Base-by-base conservation (phyloP, 30 jellyfish, hydroid and myxozoan species). In the Aurelia sp. region DNA sequence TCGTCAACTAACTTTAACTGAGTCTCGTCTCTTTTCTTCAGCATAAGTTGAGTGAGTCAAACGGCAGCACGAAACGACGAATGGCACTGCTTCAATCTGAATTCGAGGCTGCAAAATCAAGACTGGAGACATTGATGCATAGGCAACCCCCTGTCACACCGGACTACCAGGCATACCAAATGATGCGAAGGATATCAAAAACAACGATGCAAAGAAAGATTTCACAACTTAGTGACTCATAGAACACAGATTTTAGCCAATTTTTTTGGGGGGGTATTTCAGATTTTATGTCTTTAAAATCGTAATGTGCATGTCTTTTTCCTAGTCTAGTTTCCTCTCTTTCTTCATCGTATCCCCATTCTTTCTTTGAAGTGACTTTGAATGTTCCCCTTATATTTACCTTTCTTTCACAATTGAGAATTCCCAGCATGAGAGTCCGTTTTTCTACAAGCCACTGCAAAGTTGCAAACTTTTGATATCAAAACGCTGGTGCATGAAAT, bases 101-200 rank as follows among this genome's bases (percentile, higher is more conserved):
- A 55, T 74, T 81, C 63, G 97, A 72, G 57, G 92, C 86, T 55
- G 81, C 89, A 24, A 89, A 89, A 66, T 83, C 92, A 52, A 61
- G 97, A 55, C 87, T 89, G 48, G 92, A 89, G 66, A 64, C 61
- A 22, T 82, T 89, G 55, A 80, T 80, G 85, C 89, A 69, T 58
- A 73, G 89, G 51, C 91, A 81, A 66, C 51, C 78, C 35, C 76
- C 88, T 4, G 81, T 53, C 57, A 67, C 90, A 17, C 97, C 97
- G 6, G 97, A 89, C 76, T 89, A 89, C 86, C 74, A 89, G 33
- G 97, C 90, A 5, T 89, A 89, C 81, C 97, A 89, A 55, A 89
- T 80, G 69, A 80, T 89, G 92, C 88, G 97, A 18, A 69, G 88
- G 65, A 63, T 81, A 13, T 89, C 97, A 16, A 61, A 86, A 35